phyloP scores from a whole-genome alignment of 2,113 vertebrate species.

The Indicator indicator region DNA sequence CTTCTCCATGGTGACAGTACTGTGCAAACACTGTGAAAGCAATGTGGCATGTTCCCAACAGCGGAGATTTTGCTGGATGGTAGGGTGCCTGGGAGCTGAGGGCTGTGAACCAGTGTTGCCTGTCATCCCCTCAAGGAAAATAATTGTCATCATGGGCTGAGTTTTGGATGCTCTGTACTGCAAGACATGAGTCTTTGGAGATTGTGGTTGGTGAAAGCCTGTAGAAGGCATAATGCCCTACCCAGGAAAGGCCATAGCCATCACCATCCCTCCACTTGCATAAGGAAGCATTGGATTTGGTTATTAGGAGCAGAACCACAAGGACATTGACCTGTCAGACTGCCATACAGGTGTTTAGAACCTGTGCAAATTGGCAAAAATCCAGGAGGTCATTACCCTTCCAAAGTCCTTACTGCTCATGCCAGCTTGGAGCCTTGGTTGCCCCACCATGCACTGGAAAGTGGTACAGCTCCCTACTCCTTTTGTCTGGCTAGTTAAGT shows the following conservation, averaged over 20 bases:
- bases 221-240: neutral
- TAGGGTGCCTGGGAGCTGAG: neutral
- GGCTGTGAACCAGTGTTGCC: neutral
- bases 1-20: neutral
- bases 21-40: neutral
- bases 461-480: neutral
- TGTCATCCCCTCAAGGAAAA: neutral
- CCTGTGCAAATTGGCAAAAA: neutral
- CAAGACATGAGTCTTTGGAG: neutral
- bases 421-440: rapidly evolving
- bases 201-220: neutral
- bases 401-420: rapidly evolving
- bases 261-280: neutral
- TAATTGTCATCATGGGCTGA: neutral
- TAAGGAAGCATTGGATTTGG: neutral
- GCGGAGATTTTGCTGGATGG: neutral
- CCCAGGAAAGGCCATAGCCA: neutral
- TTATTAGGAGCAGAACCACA: neutral
- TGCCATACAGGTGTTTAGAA: neutral
- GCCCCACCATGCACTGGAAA: rapidly evolving
- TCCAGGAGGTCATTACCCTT: neutral
- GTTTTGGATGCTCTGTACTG: neutral
- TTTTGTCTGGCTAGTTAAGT: neutral
- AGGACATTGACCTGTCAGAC: neutral
- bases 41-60: neutral